Percentiles rank a stretch among this genome's conserved stretches.
phyloP scores from a whole-genome alignment of 2,888 invertebrate species.

The Drosophila anomalata region DNA sequence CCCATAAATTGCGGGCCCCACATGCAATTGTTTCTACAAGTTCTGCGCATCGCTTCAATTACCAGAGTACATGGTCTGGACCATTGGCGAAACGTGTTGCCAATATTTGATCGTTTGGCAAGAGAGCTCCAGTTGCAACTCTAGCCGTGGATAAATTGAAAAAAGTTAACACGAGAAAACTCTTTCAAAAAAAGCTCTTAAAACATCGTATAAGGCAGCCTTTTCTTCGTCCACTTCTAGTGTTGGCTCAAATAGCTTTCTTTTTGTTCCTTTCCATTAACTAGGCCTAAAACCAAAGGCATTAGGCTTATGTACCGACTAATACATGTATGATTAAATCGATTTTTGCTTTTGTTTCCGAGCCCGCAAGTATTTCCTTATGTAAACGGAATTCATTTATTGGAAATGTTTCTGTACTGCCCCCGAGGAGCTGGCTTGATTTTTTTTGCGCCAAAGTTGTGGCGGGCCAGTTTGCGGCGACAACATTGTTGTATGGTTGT shows the following conservation, averaged over 20 bases:
- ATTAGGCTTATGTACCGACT: background rate
- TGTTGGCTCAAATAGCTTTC: background rate
- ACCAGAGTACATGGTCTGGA: slow-evolving; percentile 22
- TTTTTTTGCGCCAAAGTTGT: slow-evolving; percentile 33
- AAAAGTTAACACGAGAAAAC: background rate
- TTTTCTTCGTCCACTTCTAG: background rate
- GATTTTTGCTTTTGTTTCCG: slow-evolving; percentile 39
- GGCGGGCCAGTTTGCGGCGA: slow-evolving; percentile 34
- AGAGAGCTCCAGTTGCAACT: background rate
- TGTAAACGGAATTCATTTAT: slow-evolving; percentile 58
- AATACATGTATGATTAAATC: slow-evolving; percentile 36
- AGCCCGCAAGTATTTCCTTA: slow-evolving; percentile 44
- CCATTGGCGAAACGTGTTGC: slow-evolving; percentile 21
- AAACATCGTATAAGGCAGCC: background rate
- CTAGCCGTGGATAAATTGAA: background rate
- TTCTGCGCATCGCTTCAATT: slow-evolving; percentile 53
- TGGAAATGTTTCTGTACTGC: slow-evolving; percentile 43
- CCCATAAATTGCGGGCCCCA: slow-evolving; percentile 69
- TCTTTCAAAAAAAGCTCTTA: background rate
- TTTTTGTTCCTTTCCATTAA: slow-evolving; percentile 7
- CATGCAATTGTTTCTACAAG: slow-evolving; percentile 63
- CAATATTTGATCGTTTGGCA: slow-evolving; percentile 23
- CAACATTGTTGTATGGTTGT: slow-evolving; percentile 37
- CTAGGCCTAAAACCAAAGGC: background rate
- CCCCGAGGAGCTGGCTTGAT: slow-evolving; percentile 32